Conservation (phyloP, 1,140 invertebrate genomes). For the Aphelenchoides fujianensis region DNA sequence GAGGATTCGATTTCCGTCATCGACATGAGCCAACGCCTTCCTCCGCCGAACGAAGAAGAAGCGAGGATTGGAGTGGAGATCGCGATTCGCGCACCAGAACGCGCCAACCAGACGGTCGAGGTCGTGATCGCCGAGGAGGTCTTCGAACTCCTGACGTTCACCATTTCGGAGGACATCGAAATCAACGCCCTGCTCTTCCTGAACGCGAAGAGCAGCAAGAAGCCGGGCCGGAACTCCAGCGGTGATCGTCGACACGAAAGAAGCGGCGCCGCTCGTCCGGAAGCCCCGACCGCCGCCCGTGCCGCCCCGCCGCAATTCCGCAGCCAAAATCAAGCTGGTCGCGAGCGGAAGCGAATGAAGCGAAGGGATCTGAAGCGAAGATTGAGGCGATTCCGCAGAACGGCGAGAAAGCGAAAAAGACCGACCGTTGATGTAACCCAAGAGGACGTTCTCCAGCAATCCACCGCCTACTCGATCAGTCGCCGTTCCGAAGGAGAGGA, state of each 20-base stretch:
- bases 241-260: not conserved
- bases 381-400: not conserved
- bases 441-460: not conserved
- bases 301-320: not conserved
- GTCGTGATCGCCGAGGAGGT: constrained; percentile 2
- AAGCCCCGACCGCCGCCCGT: not conserved
- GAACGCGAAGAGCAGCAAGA: not conserved
- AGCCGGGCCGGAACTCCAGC: not conserved
- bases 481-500: too few relatives aligned
- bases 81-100: not conserved
- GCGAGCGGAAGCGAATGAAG: not conserved
- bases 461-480: not conserved
- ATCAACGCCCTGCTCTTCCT: not conserved
- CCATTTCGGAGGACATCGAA: not conserved
- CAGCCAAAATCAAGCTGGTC: not conserved
- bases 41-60: not conserved
- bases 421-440: not conserved
- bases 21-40: not conserved
- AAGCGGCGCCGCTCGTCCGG: not conserved
- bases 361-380: not conserved
- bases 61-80: not conserved
- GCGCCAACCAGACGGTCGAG: not conserved
- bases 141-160: not conserved
- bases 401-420: not conserved
- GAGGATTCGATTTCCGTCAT: constrained; percentile 4